A percentile compares a stretch with the other conserved stretches of the same genome.
Conservation (phyloP, 2,888 invertebrate genomes). For the Drosophila mercatorum region DNA sequence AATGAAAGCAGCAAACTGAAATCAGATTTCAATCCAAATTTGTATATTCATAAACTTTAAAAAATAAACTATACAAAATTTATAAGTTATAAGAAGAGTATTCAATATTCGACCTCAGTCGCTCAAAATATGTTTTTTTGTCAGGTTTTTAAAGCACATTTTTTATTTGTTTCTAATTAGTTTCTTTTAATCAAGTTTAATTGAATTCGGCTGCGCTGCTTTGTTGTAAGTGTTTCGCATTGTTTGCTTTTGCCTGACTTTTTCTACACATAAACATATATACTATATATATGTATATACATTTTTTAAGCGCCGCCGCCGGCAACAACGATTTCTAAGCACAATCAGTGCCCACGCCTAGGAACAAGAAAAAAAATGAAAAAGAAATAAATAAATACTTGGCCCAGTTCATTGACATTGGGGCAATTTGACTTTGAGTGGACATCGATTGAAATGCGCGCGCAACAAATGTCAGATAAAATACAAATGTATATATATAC, state of each 20-base stretch:
- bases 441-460: constrained; percentile 63
- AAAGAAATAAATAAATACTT: constrained; percentile 23
- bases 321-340: constrained; percentile 34
- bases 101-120: neutral
- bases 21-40: no score
- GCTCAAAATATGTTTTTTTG: neutral
- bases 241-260: constrained; percentile 7
- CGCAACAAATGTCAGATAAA: constrained; percentile 69
- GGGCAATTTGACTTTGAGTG: constrained; percentile 25
- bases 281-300: neutral
- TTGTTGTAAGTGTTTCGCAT: constrained; percentile 23
- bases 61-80: no score
- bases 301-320: constrained; percentile 23
- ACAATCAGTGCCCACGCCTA: constrained; percentile 43
- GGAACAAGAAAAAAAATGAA: neutral
- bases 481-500: constrained; percentile 14
- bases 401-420: constrained; percentile 51
- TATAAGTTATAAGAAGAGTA: neutral
- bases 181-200: constrained; percentile 51
- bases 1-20: neutral
- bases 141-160: neutral
- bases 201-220: constrained; percentile 41
- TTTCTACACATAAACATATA: neutral
- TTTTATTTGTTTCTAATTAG: constrained; percentile 39
- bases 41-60: no score